Evolutionary conservation across 2,797 vertebrate species (phyloP).

Genomic region (Chromis chromis): DNA sequence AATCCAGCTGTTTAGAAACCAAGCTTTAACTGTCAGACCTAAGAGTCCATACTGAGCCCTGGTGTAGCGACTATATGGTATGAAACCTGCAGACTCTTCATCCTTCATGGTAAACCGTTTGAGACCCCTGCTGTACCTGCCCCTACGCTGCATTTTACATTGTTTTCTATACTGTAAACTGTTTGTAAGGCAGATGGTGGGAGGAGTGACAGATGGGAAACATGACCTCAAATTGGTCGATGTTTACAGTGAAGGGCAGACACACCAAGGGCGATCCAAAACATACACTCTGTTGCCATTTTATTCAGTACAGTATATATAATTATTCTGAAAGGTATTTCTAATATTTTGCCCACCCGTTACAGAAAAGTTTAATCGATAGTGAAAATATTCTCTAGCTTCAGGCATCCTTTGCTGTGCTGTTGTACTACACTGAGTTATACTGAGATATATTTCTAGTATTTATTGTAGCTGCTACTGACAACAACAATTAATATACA

Average conservation of each 20-base stretch:
- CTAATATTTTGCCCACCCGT: too few relatives aligned
- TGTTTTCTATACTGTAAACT: constrained; percentile 27
- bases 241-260: constrained; percentile 35
- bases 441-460: too few relatives aligned
- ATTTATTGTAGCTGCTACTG: too few relatives aligned
- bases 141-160: constrained; percentile 9
- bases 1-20: neutral
- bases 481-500: too few relatives aligned
- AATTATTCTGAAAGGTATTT: neutral
- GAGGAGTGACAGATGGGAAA: constrained; percentile 51
- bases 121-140: neutral
- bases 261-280: constrained; percentile 12
- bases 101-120: neutral
- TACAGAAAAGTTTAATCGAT: too few relatives aligned
- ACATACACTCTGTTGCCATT: neutral
- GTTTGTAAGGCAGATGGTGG: constrained; percentile 54
- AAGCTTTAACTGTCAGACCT: neutral
- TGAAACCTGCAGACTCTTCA: constrained; percentile 2
- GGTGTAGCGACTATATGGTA: neutral
- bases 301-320: neutral
- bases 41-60: neutral
- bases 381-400: neutral
- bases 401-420: neutral
- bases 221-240: constrained; percentile 39
- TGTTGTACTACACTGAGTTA: neutral